Conservation (phyloP, 2,888 invertebrate genomes). For the Vandiemenella viatica region DNA sequence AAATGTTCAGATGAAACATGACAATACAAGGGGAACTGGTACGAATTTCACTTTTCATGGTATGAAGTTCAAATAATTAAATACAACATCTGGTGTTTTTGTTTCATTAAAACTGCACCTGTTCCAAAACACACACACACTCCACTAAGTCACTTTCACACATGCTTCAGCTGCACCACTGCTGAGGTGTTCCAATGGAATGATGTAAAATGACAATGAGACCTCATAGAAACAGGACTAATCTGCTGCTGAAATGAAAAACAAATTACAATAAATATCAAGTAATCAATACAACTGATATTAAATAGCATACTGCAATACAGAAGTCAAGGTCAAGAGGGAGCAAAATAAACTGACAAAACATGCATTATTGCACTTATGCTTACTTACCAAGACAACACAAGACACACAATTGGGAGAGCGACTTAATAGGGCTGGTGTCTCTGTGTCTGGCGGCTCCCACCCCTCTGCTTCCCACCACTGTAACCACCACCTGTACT, state of each 20-base stretch:
- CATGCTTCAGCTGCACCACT: not conserved
- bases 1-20: too few relatives aligned
- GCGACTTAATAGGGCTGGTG: constrained; percentile 66
- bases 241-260: constrained; percentile 15
- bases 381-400: constrained; percentile 19
- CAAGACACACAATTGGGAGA: constrained; percentile 13
- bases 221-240: constrained; percentile 10
- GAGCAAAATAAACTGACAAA: not conserved
- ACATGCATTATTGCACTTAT: constrained; percentile 1
- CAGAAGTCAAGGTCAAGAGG: constrained; percentile 5
- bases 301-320: constrained; percentile 3
- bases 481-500: constrained; percentile 32
- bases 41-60: too few relatives aligned
- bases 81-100: too few relatives aligned
- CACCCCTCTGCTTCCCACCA: constrained; percentile 73
- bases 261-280: not conserved
- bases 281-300: not conserved
- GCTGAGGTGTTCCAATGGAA: constrained; percentile 9
- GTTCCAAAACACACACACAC: too few relatives aligned
- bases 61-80: too few relatives aligned
- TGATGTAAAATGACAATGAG: constrained; percentile 11
- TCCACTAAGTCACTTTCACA: not conserved
- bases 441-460: constrained; percentile 53
- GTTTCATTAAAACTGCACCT: too few relatives aligned
- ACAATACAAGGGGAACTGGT: too few relatives aligned